Evolutionary conservation across 1,140 invertebrate genomes (phyloP), one percentile per base, ranked within the genome.

Genomic region (Helicoverpa armigera): DNA sequence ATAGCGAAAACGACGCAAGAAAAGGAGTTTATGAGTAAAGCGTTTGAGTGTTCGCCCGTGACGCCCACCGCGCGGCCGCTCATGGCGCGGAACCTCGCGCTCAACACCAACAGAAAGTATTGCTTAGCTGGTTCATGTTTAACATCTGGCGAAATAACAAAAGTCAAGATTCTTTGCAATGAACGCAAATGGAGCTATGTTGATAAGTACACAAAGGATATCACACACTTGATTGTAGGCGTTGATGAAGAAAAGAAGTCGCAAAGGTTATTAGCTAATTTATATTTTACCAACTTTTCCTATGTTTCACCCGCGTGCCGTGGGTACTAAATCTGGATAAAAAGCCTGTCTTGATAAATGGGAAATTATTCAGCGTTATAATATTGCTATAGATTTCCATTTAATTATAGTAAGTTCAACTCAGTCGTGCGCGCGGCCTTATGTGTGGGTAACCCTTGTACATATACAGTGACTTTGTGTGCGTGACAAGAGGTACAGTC

Each of bases 151-250:
- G 89, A 94, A 82, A 54, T 88, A 3, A 63, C 53, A 2, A 88
- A 86, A 23, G 70, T 95, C 0, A 91, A 92, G 70, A 16, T 69
- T 4, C 54, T 95, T 13, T 94, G 92, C 81, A 43, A 51, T 14
- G 78, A 85, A 74, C 85, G 72, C 31, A 88, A 89, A 60, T 94
- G 94, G 93, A 84, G 79, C 3, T 94, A 86, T 75, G 78, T 90
- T 2, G 90, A 94, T 5, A 90, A 91, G 74, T 95, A 91, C 65
- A 88, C 86, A 18, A 85, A 84, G 11, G 88, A 91, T n/a, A 60
- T 95, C 54, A 94, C 94, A n/a, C 94, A 95, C 87, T 82, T 95
- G 13, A 89, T 95, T 60, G 91, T 95, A 12, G 87, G 86, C 43
- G 93, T 94, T 1, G 93, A 95, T 82, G 91, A 95, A 63, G 89